These are phyloP conservation scores for Nomada lathburiana DNA, from an alignment of 2,888 invertebrate genomes.

Conservation along the genomic window DNA sequence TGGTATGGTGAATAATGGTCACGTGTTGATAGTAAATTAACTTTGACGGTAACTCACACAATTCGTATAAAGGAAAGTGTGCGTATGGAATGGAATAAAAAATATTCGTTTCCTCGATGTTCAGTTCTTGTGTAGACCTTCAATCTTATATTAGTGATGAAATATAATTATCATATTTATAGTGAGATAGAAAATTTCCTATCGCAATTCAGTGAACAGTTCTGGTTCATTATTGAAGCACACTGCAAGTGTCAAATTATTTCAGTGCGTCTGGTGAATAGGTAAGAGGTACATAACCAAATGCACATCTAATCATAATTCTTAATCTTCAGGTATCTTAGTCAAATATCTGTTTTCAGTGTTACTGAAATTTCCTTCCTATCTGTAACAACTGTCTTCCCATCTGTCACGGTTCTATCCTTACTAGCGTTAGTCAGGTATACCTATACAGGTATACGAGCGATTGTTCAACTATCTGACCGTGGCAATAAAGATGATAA, in stretches of 20 bases:
- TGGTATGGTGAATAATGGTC: slow-evolving; percentile 25
- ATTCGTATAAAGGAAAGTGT: slow-evolving; percentile 42
- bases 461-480: background rate
- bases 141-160: background rate
- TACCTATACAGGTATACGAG: background rate
- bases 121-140: background rate
- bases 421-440: background rate
- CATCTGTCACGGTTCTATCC: background rate
- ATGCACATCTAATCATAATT: background rate
- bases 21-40: slow-evolving; percentile 55
- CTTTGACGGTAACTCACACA: slow-evolving; percentile 51
- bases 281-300: background rate
- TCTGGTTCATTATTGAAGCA: background rate
- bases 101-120: background rate
- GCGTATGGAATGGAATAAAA: slow-evolving; percentile 20
- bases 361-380: background rate
- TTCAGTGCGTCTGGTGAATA: background rate
- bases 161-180: too few relatives aligned
- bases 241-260: background rate
- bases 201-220: too few relatives aligned
- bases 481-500: background rate
- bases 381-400: too few relatives aligned
- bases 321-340: background rate
- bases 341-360: background rate
- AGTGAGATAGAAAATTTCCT: background rate